These are phyloP conservation scores for Butorides virescens DNA, from an alignment of 2,113 vertebrate species.

Conservation along the genomic window DNA sequence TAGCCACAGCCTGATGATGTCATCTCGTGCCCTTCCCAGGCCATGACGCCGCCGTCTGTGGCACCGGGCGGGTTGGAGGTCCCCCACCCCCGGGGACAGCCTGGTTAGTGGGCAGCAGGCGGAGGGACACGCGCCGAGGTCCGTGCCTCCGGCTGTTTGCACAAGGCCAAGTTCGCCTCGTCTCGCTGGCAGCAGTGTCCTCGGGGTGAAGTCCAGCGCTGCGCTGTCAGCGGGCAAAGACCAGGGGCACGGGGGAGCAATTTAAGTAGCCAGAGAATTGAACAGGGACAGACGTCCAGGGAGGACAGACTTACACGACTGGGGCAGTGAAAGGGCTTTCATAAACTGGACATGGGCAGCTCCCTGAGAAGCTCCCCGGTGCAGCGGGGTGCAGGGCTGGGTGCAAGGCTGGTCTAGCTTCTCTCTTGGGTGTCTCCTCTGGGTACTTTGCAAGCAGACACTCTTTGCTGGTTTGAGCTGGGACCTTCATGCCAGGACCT, in stretches of 20 bases:
- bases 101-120: neutral
- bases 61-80: neutral
- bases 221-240: neutral
- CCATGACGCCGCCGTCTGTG: rapidly evolving
- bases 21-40: neutral
- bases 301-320: neutral
- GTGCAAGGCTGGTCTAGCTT: neutral
- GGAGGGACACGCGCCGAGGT: neutral
- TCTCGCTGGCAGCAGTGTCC: neutral
- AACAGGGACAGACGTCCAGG: rapidly evolving
- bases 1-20: neutral
- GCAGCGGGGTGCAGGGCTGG: neutral
- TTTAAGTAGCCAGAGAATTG: neutral
- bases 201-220: neutral
- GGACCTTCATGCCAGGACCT: neutral
- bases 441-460: conserved; percentile 13
- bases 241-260: neutral
- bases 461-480: neutral
- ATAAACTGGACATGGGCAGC: neutral
- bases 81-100: neutral
- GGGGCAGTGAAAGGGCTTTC: neutral
- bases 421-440: neutral
- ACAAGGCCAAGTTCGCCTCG: neutral
- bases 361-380: neutral
- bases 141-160: neutral